Percentiles rank a stretch among this genome's conserved stretches.
phyloP scores from a whole-genome alignment of 1,140 invertebrate genomes.

The Schmidtea mediterranea region DNA sequence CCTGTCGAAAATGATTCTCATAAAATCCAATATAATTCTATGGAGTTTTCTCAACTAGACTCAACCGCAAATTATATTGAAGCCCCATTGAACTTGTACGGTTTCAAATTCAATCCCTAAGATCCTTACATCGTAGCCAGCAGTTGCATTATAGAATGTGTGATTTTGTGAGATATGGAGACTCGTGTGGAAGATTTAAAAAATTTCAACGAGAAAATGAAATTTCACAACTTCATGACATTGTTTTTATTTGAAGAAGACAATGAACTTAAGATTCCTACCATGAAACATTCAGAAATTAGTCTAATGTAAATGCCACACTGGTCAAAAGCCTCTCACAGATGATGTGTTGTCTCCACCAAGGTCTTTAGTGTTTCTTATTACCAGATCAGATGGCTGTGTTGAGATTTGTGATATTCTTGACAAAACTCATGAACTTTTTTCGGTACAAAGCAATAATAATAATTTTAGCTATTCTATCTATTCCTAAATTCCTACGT shows the following conservation, averaged over 20 bases:
- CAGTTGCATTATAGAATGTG: constrained; percentile 30
- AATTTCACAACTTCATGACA: constrained; percentile 7
- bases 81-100: constrained; percentile 27
- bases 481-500: too few relatives aligned
- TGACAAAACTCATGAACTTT: too few relatives aligned
- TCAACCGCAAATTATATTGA: constrained; percentile 28
- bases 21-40: constrained; percentile 26
- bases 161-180: constrained; percentile 30
- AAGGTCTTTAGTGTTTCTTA: too few relatives aligned
- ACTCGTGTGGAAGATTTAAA: constrained; percentile 21
- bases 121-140: constrained; percentile 27
- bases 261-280: constrained; percentile 4
- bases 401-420: too few relatives aligned
- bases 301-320: constrained; percentile 5
- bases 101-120: constrained; percentile 25
- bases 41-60: constrained; percentile 30
- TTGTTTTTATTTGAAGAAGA: constrained; percentile 8
- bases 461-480: too few relatives aligned
- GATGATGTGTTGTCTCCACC: too few relatives aligned
- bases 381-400: too few relatives aligned
- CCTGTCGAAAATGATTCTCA: constrained; percentile 23
- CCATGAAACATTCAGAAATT: constrained; percentile 3
- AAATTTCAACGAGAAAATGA: constrained; percentile 15
- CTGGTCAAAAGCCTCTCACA: constrained; percentile 14
- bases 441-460: too few relatives aligned